These are phyloP conservation scores for Catharus minimus DNA, from an alignment of 2,113 vertebrate species.

Conservation along the genomic window DNA sequence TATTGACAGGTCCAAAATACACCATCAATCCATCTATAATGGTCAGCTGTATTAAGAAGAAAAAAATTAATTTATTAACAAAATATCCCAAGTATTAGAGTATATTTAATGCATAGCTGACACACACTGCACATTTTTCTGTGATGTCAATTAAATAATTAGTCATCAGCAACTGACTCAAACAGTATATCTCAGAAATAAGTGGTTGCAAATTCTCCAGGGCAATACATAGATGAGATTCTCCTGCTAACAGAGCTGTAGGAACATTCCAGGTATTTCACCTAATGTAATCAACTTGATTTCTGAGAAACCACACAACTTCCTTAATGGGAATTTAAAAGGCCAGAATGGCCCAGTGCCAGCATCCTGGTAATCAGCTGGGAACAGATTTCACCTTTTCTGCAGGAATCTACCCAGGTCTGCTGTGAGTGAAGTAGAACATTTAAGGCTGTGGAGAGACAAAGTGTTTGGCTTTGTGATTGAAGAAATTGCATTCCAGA, in stretches of 20 bases:
- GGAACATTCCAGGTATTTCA: neutral
- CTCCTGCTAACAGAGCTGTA: neutral
- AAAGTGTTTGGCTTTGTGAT: neutral
- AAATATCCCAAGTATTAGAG: neutral
- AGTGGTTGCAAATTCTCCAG: neutral
- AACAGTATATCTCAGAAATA: neutral
- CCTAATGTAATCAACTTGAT: neutral
- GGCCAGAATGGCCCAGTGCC: neutral
- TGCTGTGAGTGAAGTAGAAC: neutral
- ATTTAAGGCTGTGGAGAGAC: neutral
- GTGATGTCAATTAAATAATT: neutral
- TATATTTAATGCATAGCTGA: neutral
- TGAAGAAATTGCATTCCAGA: neutral
- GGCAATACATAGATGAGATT: neutral
- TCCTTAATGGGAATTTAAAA: neutral
- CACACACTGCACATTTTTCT: neutral
- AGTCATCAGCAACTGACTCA: neutral
- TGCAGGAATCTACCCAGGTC: neutral
- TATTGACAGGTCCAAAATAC: neutral
- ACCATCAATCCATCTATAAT: no score
- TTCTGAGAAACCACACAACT: neutral
- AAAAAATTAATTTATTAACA: neutral
- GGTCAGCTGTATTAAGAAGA: neutral
- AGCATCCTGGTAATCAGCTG: neutral
- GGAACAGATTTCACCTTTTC: neutral